phyloP scores from a whole-genome alignment of 1,140 invertebrate species.

The Caerostris extrusa region DNA sequence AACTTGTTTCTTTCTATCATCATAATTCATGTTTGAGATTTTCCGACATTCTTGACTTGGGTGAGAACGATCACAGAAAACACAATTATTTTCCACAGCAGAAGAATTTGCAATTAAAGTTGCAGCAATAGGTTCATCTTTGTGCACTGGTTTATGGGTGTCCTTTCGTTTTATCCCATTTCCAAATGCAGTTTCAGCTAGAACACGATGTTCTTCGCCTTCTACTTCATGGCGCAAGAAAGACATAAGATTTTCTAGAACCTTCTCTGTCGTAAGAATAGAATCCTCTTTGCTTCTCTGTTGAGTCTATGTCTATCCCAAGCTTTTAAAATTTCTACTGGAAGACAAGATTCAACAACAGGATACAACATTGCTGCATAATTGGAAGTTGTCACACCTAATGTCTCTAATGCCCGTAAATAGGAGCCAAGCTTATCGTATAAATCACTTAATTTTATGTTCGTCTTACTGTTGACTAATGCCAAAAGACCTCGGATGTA shows the following conservation, averaged over 20 bases:
- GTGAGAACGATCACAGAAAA: slow-evolving; percentile 6
- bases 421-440: neutral
- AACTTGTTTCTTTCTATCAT: slow-evolving; percentile 31
- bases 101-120: neutral
- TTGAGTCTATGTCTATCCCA: neutral
- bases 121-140: neutral
- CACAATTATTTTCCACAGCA: neutral
- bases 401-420: slow-evolving; percentile 56
- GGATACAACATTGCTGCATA: slow-evolving; percentile 47
- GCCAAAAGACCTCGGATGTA: slow-evolving; percentile 9
- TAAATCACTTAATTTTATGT: neutral
- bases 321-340: slow-evolving; percentile 3
- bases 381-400: neutral
- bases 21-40: neutral
- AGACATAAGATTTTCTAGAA: slow-evolving; percentile 12
- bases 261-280: neutral
- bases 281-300: neutral
- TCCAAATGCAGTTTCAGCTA: neutral
- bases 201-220: slow-evolving; percentile 40
- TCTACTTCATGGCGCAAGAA: neutral
- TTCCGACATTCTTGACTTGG: slow-evolving; percentile 55
- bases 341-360: slow-evolving; percentile 35
- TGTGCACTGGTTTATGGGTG: neutral
- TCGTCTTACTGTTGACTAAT: neutral
- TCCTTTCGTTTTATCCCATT: neutral